Evolutionary conservation across 1,140 invertebrate genomes (phyloP), one percentile per base, ranked within the genome.

Genomic region (Phocides pigmalion): DNA sequence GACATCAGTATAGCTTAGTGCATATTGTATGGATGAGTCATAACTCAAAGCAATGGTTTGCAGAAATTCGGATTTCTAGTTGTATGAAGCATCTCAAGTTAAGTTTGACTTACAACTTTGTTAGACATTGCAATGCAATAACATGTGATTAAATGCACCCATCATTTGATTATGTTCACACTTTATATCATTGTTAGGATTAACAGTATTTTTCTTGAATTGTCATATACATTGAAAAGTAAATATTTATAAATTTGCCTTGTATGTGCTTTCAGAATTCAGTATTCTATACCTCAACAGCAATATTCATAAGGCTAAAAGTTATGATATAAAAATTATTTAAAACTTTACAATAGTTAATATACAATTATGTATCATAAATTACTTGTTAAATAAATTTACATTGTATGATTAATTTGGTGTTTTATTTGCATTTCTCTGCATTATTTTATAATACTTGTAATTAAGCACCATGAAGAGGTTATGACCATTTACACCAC

Each of bases 311-410:
- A 25, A 41, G 37, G 41, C 17, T 42, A 8, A 42, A 28, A 3
- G 46, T 28, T 49, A 49, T 41, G n/a, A 54, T 54, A 54, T 20
- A 56, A 42, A 56, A 44, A 22, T 42, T 14, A 54, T 58, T 58
- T 58, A 58, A 44, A 44, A 58, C 39, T 58, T 58, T 58, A 58
- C 53, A 58, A 32, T 32, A 44, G 53, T 58, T 56, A 44, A 28
- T 28, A 56, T 15, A 44, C 25, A 28, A 8, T 4, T 25, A 54
- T 58, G 53, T 58, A 58, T 19, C 25, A 58, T 11, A 58, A 58
- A 58, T 58, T 32, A 58, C 12, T 44, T 58, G 53, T 32, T 32
- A 44, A 58, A 58, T 58, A 58, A 58, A 58, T 58, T 44, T 46
- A 17, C 12, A 42, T 42, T 42, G n/a, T 32, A 32, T 17, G 17